Evolutionary conservation across 37 sponge, comb jelly and placozoan genomes (phyloP).

Genomic region (Oscarella lobularis): DNA sequence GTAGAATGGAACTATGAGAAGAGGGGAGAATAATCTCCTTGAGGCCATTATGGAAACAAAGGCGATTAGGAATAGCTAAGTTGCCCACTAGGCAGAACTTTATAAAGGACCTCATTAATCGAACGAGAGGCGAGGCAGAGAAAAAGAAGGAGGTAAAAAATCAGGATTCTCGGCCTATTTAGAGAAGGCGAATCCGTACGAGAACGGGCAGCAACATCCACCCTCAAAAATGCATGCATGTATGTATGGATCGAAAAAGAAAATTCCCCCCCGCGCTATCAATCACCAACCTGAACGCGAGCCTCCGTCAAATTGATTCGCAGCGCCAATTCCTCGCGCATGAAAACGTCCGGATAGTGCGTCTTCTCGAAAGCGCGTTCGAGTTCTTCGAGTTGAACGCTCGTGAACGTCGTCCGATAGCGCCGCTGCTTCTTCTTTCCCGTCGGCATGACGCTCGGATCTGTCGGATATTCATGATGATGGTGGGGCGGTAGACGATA

Average conservation of each 20-base stretch:
- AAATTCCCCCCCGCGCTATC: not conserved
- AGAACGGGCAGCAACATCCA: not conserved
- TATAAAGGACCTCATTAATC: too few relatives aligned
- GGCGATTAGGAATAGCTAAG: too few relatives aligned
- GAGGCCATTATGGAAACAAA: too few relatives aligned
- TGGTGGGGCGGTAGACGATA: too few relatives aligned
- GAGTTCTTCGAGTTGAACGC: conserved; percentile 15
- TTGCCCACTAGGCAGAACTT: too few relatives aligned
- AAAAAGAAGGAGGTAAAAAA: not conserved
- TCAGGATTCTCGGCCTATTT: not conserved
- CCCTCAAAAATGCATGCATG: not conserved
- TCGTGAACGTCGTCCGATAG: conserved; percentile 29
- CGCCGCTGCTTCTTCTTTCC: conserved; percentile 56
- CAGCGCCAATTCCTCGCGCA: conserved; percentile 25
- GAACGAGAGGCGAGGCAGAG: too few relatives aligned
- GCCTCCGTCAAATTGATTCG: conserved; percentile 28
- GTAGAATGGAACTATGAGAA: too few relatives aligned
- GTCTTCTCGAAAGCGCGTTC: conserved; percentile 24
- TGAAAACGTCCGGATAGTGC: conserved; percentile 34
- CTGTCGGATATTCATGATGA: not conserved
- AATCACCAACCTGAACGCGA: conserved; percentile 20
- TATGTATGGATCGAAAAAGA: not conserved
- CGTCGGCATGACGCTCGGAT: not conserved
- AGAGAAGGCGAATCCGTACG: not conserved
- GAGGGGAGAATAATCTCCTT: too few relatives aligned